A percentile compares a stretch with the other conserved stretches of the same genome.
Evolutionary conservation across 2,888 invertebrate genomes (phyloP).

Genomic region (Odontothrips loti): DNA sequence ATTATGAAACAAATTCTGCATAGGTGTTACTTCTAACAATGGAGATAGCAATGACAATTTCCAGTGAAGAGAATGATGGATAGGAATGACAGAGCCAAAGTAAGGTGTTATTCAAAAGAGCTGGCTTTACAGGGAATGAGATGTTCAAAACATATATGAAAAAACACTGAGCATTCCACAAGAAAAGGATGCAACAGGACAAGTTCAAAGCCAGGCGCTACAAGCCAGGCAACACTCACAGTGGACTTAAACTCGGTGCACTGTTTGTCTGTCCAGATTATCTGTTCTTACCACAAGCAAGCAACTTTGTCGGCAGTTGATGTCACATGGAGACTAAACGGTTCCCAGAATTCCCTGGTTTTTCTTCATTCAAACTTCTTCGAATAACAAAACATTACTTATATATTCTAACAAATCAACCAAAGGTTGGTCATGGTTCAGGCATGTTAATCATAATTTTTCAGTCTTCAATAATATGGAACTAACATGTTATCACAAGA

Average conservation of each 20-base stretch:
- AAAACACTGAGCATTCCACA: slow-evolving; percentile 24
- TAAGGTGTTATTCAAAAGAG: slow-evolving; percentile 17
- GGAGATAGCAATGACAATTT: neutral
- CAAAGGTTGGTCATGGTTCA: neutral
- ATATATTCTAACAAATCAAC: too few relatives aligned
- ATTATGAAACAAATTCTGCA: neutral
- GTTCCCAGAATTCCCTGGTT: neutral
- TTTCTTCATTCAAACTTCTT: neutral
- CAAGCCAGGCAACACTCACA: slow-evolving; percentile 26
- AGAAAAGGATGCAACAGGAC: slow-evolving; percentile 20
- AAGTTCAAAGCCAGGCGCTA: slow-evolving; percentile 12
- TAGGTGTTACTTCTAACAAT: neutral
- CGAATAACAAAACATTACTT: neutral
- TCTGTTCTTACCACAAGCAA: slow-evolving; percentile 23
- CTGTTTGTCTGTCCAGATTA: slow-evolving; percentile 10
- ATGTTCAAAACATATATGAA: neutral
- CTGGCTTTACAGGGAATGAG: neutral
- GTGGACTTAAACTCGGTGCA: slow-evolving; percentile 22
- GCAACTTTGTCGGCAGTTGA: neutral
- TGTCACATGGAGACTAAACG: neutral
- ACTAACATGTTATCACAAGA: neutral
- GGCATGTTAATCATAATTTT: neutral
- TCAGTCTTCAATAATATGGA: neutral
- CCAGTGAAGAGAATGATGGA: neutral
- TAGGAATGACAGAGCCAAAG: slow-evolving; percentile 16